phyloP scores from a whole-genome alignment of 1,140 invertebrate genomes.

The Cyrtorhinus lividipennis region DNA sequence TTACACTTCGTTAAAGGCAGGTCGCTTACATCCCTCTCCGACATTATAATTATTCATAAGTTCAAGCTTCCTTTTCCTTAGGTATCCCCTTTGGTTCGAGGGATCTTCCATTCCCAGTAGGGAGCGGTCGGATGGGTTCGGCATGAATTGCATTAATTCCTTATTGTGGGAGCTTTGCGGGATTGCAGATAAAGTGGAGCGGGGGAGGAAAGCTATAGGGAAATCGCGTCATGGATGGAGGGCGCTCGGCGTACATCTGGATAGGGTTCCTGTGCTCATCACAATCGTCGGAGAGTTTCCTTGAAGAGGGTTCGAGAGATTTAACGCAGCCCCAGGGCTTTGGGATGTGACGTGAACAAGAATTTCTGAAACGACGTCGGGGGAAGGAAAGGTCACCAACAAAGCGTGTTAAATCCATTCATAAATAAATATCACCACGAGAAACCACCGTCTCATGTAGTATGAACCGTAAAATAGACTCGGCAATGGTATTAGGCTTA shows the following conservation, averaged over 20 bases:
- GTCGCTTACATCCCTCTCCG: background rate
- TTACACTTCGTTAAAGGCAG: background rate
- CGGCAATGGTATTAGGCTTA: background rate
- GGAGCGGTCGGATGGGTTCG: background rate
- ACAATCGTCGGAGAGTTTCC: too few species aligned
- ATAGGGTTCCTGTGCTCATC: background rate
- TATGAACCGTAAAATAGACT: conserved; percentile 2
- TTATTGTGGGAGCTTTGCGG: conserved; percentile 2
- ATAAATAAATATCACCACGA: background rate
- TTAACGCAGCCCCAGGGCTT: background rate
- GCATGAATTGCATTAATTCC: conserved; percentile 8
- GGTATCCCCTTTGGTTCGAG: background rate
- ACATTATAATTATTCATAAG: conserved; percentile 4
- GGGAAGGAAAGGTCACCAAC: conserved; percentile 3
- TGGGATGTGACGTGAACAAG: conserved; percentile 2
- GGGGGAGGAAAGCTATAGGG: background rate
- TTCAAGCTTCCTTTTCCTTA: background rate
- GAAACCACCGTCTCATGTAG: background rate
- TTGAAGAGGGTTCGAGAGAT: too few species aligned
- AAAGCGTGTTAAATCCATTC: conserved; percentile 8
- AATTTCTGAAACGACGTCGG: background rate
- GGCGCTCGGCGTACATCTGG: too few species aligned
- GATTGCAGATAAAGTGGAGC: background rate
- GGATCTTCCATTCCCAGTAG: background rate
- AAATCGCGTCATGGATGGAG: background rate